Conservation (phyloP, 2,888 invertebrate species). For the Subacronicta megacephala region DNA sequence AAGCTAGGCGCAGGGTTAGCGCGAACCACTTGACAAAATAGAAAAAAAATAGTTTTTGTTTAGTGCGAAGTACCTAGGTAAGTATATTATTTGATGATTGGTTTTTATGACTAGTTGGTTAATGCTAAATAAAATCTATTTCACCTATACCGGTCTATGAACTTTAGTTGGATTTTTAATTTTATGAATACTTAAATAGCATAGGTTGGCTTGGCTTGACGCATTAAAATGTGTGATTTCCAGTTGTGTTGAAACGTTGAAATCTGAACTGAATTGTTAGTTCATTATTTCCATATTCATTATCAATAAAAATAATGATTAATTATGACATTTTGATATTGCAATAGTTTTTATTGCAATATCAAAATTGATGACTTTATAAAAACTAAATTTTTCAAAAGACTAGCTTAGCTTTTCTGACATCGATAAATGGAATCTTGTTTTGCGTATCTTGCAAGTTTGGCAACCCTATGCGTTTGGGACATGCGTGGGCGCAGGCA, state of each 20-base stretch:
- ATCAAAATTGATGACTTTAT: slow-evolving; percentile 31
- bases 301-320: slow-evolving; percentile 37
- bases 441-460: slow-evolving; percentile 15
- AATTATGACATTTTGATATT: slow-evolving; percentile 29
- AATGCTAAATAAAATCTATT: too few species aligned
- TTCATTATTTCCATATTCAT: slow-evolving; percentile 46
- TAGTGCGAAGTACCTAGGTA: too few species aligned
- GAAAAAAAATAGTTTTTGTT: too few species aligned
- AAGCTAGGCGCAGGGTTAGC: slow-evolving; percentile 48
- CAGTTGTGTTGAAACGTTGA: slow-evolving; percentile 20
- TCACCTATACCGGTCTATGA: too few species aligned
- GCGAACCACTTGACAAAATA: slow-evolving; percentile 5
- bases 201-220: too few species aligned
- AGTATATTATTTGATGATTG: too few species aligned
- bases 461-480: slow-evolving; percentile 70
- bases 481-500: slow-evolving; percentile 80
- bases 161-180: too few species aligned
- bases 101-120: too few species aligned
- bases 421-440: slow-evolving; percentile 1
- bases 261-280: slow-evolving; percentile 30
- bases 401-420: slow-evolving; percentile 4
- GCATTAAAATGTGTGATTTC: not conserved
- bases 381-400: slow-evolving; percentile 1
- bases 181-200: too few species aligned
- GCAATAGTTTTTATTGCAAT: too few species aligned